phyloP scores from a whole-genome alignment of 2,113 vertebrate genomes.

The Origma solitaria region DNA sequence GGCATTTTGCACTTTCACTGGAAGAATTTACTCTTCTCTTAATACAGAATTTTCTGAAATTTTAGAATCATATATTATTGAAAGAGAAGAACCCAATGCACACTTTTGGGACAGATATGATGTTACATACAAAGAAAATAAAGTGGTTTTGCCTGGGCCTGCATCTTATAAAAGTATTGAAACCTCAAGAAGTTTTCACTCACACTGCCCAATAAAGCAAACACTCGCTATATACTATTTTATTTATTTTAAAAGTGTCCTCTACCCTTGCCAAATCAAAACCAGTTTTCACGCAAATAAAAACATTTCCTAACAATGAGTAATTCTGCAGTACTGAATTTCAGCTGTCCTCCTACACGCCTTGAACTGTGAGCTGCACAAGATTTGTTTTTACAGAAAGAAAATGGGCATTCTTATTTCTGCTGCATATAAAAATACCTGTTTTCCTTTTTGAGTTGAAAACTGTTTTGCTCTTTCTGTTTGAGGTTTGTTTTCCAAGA shows the following conservation, averaged over 20 bases:
- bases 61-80: neutral
- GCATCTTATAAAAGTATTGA: neutral
- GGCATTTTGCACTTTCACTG: neutral
- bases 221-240: neutral
- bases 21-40: neutral
- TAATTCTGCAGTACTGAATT: neutral
- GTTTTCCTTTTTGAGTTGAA: neutral
- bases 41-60: neutral
- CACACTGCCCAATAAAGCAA: neutral
- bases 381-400: neutral
- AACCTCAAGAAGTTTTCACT: neutral
- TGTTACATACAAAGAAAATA: neutral
- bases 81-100: neutral
- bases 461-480: neutral
- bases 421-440: neutral
- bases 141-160: neutral
- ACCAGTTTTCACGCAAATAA: neutral
- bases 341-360: slow-evolving; percentile 20
- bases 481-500: neutral
- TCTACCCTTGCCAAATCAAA: neutral
- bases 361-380: neutral
- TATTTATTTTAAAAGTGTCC: neutral
- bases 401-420: neutral
- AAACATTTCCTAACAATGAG: neutral
- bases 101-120: neutral